These are phyloP conservation scores for Lagorchestes hirsutus DNA, from an alignment of 2,797 vertebrate species.

Conservation along the genomic window DNA sequence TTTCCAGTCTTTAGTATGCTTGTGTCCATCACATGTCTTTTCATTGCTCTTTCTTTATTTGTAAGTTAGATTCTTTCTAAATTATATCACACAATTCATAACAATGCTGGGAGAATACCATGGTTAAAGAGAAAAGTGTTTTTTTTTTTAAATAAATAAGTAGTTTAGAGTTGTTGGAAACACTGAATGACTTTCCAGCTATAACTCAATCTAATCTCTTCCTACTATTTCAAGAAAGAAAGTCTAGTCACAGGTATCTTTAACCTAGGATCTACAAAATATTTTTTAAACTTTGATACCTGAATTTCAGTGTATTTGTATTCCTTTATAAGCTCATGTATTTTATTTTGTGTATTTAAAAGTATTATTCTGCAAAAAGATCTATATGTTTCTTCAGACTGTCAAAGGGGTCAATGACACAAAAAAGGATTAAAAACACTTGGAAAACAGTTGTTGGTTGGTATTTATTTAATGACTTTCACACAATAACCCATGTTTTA, in stretches of 20 bases:
- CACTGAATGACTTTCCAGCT: neutral
- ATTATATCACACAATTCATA: conserved; percentile 15
- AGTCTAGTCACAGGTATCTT: neutral
- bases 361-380: neutral
- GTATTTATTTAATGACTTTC: neutral
- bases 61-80: conserved; percentile 30
- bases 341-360: neutral
- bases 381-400: neutral
- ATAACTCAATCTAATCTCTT: neutral
- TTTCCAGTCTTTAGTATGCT: neutral
- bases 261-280: neutral
- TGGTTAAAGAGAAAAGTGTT: neutral
- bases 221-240: neutral
- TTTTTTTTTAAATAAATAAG: neutral
- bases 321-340: neutral
- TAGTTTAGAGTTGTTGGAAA: neutral
- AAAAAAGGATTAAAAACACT: neutral
- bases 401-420: neutral
- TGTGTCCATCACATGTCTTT: neutral
- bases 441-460: neutral
- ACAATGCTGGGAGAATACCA: neutral
- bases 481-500: neutral
- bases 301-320: neutral
- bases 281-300: neutral
- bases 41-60: neutral